Base-by-base conservation (phyloP, 2,797 vertebrate species). In the Serranus cabrilla region DNA sequence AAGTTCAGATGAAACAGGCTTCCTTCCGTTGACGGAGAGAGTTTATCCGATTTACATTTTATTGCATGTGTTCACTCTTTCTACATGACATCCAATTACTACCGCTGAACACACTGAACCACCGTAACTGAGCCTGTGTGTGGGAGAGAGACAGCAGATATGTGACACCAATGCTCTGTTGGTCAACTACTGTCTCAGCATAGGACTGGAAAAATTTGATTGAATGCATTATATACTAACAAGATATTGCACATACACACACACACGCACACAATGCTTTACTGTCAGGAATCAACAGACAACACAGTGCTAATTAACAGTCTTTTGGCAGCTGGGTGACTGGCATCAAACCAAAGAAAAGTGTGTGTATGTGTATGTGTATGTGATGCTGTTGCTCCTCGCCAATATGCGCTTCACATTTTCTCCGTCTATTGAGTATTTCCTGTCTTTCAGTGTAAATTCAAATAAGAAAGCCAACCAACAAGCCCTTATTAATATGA, bases 251-350 rank as follows among this genome's bases (percentile, higher is more conserved):
- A 11, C 21, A 59, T 9, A 34, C 7, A 34, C 34, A 34, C 34
- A 31, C 27, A 31, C 16, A 10, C 21, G 55, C 62, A 62, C 49
- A 56, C 34, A 50, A 10, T 20, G 47, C 14, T 39, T 67, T 65
- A 34, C 74, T 10, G 27, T 85, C 37, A 54, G 13, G 47, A 77
- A 67, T 70, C 37, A 69, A 39, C 59, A 63, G 45, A 65, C 37
- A 75, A 64, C 54, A 56, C 34, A 9, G 46, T 37, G 58, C 73
- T 74, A 80, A 76, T 70, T 77, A 81, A 73, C 56, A 72, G 20
- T 69, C 12, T 67, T 59, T 62, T 34, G 25, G 59, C 50, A 77
- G 65, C 52, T 60, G 65, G 39, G 63, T 79, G 70, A 68, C 51
- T 78, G 67, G 49, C 10, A 1, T 55, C 9, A 65, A 64, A 68